A percentile compares a stretch with the other conserved stretches of the same genome.
Conservation (phyloP, 2,888 invertebrate genomes). For the Pterobdella sp. region DNA sequence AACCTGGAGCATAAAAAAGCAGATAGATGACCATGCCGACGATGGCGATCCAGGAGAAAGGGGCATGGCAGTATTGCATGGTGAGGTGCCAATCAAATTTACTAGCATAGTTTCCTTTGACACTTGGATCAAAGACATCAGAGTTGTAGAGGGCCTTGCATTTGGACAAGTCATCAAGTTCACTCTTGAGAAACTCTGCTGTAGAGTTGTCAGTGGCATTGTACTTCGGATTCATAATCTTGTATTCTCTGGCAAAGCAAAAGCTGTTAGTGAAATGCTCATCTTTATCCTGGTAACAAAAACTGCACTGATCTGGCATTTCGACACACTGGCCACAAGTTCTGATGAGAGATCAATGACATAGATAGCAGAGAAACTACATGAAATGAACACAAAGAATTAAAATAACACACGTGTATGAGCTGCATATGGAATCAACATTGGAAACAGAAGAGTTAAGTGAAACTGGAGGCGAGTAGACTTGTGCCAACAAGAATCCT, state of each 20-base stretch:
- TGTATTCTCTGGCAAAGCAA: slow-evolving; percentile 41
- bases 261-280: slow-evolving; percentile 44
- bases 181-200: neutral
- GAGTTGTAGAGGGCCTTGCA: neutral
- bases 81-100: neutral
- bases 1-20: slow-evolving; percentile 52
- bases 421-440: slow-evolving; percentile 13
- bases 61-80: slow-evolving; percentile 47
- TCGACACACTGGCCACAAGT: slow-evolving; percentile 53
- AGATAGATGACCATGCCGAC: slow-evolving; percentile 50
- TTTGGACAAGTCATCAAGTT: neutral
- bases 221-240: slow-evolving; percentile 43
- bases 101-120: neutral
- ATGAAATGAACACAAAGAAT: neutral
- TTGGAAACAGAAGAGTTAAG: neutral
- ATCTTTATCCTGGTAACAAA: slow-evolving; percentile 47
- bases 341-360: slow-evolving; percentile 39
- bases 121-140: neutral
- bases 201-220: neutral
- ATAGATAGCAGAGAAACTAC: neutral
- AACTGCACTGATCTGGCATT: slow-evolving; percentile 53
- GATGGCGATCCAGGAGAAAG: slow-evolving; percentile 48
- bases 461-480: slow-evolving; percentile 43
- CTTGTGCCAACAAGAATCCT: slow-evolving; percentile 46
- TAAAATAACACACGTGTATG: slow-evolving; percentile 12